These are phyloP conservation scores for Sciurus niger DNA, from an alignment of 2,113 vertebrate species.

Conservation along the genomic window DNA sequence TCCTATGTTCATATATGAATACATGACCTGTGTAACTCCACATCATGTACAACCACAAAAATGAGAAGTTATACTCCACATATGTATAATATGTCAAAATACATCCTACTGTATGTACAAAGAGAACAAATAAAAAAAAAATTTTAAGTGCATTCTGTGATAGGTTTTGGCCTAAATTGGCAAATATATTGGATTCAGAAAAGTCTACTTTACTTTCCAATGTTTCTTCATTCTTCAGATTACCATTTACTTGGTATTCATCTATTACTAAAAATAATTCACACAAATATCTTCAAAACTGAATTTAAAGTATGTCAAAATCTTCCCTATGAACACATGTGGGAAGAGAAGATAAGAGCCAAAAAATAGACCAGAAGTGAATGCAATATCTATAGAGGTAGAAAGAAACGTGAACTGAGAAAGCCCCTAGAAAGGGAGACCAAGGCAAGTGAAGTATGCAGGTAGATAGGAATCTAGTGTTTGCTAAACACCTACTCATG, in stretches of 20 bases:
- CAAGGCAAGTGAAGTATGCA: neutral
- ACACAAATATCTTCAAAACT: neutral
- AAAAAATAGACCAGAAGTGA: neutral
- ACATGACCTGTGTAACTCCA: no score
- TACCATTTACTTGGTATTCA: neutral
- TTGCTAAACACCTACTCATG: neutral
- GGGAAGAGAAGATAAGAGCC: neutral
- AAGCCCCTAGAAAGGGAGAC: neutral
- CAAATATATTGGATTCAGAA: neutral
- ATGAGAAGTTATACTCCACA: no score
- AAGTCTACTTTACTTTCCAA: neutral
- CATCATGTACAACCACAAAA: no score
- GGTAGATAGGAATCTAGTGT: neutral
- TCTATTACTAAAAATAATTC: conserved; percentile 18
- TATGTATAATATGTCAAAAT: no score
- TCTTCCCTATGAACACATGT: neutral
- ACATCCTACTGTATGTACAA: no score
- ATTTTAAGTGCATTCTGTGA: neutral
- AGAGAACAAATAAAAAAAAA: no score
- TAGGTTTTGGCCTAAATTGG: neutral
- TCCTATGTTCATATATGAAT: no score
- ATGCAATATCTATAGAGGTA: neutral
- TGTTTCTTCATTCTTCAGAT: neutral
- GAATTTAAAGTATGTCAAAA: neutral
- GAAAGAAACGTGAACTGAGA: neutral